Percentiles rank a stretch among this genome's conserved stretches.
Evolutionary conservation across 2,888 invertebrate species (phyloP).

Genomic region (Zaprionus bogoriensis): DNA sequence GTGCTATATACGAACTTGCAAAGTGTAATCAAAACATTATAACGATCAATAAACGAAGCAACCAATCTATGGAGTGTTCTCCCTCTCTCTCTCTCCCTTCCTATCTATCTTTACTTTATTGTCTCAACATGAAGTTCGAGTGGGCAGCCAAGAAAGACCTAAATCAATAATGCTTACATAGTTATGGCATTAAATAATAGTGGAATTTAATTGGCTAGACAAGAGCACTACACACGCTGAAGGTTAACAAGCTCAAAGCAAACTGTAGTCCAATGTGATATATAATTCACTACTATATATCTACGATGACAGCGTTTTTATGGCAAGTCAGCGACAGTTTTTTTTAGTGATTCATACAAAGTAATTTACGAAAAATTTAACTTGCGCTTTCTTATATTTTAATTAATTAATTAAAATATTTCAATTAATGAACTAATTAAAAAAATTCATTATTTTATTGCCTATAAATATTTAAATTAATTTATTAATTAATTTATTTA

Average conservation of each 20-base stretch:
- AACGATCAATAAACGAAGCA: conserved; percentile 46
- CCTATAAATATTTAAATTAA: no score
- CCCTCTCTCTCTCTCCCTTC: not conserved
- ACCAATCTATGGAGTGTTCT: conserved; percentile 18
- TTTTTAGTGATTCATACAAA: no score
- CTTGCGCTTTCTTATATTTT: no score
- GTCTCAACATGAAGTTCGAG: conserved; percentile 40
- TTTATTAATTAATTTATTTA: no score
- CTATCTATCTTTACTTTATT: not conserved
- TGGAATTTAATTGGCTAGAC: conserved; percentile 11
- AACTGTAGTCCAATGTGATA: conserved; percentile 13
- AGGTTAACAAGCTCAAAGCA: not conserved
- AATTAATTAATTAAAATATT: no score
- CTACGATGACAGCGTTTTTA: no score
- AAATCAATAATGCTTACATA: conserved; percentile 22
- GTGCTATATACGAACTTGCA: conserved; percentile 17
- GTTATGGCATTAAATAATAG: conserved; percentile 17
- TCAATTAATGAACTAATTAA: no score
- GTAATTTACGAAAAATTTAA: no score
- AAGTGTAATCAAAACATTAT: conserved; percentile 44
- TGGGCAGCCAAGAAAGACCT: not conserved
- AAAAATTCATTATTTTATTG: no score
- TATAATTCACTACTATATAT: not conserved
- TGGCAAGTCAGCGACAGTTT: no score
- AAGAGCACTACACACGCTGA: not conserved